Base-by-base conservation (phyloP, 2,113 vertebrate species). In the Thalassarche chlororhynchos region DNA sequence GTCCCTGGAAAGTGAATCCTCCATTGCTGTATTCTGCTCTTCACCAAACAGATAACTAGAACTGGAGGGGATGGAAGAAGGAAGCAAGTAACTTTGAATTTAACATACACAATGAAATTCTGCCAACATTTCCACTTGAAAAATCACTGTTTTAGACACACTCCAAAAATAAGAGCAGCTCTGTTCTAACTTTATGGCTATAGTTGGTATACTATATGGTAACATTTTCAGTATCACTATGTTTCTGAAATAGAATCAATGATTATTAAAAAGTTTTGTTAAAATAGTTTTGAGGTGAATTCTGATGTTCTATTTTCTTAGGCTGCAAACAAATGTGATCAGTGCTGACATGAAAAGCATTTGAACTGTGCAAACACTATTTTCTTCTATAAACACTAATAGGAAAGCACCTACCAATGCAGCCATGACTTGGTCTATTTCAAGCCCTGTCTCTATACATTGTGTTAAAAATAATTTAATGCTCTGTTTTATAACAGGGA, bases 401-500 rank as follows among this genome's bases (percentile, higher is more conserved):
- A 82, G 62, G 81, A 84, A 89, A 91, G 77, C 61, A 91, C 49
- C 62, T 76, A 87, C 69, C 72, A 66, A 32, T 21, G 31, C 70
- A 72, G 85, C 44, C 61, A 71, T n/a, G 31, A 64, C 38, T 66
- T 1, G 2, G 51, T 75, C 68, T 75, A 79, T 82, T 91, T 87
- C 78, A 76, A 84, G 78, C 29, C 34, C 29, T 24, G 31, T n/a
- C 69, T 74, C 61, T 72, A 79, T 5, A 20, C 11, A 42, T 34
- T 21, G 36, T 34, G 36, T 89, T 93, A 84, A 93, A 95, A 95
- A 84, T 61, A 84, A 95, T 88, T n/a, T n/a, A 36, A 81, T 58
- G 15, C 5, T n/a, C n/a, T 61, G 61, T 68, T 90, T 94, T 62
- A 2, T 74, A 92, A 94, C 46, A 55, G 6, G 46, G 34, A 71